A percentile compares a stretch with the other conserved stretches of the same genome.
Conservation (phyloP, 2,113 vertebrate species). For the Ahaetulla prasina region DNA sequence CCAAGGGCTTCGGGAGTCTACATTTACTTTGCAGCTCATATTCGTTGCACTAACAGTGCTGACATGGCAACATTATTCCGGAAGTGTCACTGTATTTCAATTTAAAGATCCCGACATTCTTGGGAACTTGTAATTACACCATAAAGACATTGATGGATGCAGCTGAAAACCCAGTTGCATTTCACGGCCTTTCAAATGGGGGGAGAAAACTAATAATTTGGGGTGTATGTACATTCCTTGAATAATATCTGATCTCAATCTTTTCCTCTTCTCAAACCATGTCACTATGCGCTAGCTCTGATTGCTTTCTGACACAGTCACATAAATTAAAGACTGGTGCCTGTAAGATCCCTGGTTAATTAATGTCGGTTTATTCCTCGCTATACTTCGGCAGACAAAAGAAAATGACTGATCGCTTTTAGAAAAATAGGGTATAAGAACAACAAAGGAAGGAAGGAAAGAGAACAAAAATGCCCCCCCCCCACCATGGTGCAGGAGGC, state of each 20-base stretch:
- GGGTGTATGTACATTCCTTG: neutral
- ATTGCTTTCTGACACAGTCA: neutral
- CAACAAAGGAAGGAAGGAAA: neutral
- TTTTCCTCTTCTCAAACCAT: neutral
- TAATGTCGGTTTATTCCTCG: neutral
- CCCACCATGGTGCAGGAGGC: too few species aligned
- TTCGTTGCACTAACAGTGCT: constrained; percentile 49
- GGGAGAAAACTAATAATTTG: neutral
- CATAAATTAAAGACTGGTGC: neutral
- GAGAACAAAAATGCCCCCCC: too few species aligned
- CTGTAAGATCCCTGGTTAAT: neutral
- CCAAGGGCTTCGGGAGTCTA: constrained; percentile 39
- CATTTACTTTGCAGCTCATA: constrained; percentile 49
- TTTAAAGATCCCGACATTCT: constrained; percentile 34
- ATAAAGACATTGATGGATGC: constrained; percentile 37
- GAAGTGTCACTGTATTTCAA: constrained; percentile 50
- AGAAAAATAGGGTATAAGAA: neutral
- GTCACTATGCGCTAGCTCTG: neutral
- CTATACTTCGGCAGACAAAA: neutral
- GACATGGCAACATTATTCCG: constrained; percentile 41
- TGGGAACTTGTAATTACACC: constrained; percentile 43
- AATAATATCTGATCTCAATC: constrained; percentile 1
- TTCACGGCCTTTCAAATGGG: constrained; percentile 4
- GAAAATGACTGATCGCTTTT: neutral
- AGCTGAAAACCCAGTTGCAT: constrained; percentile 31